phyloP scores from a whole-genome alignment of 2,797 vertebrate species.

The Merluccius polli region DNA sequence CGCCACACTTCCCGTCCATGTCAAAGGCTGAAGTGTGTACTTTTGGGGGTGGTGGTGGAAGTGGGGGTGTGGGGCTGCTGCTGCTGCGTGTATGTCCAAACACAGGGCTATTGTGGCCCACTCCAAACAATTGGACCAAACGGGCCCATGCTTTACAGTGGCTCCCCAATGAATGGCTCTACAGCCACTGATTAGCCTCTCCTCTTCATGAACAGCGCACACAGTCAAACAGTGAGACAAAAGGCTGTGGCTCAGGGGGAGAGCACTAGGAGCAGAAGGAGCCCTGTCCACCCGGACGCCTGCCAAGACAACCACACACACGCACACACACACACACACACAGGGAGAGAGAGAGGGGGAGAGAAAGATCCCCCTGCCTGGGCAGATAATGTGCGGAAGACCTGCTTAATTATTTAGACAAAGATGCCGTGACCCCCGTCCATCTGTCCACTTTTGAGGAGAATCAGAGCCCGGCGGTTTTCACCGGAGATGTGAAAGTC shows the following conservation, averaged over 20 bases:
- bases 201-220: constrained; percentile 66
- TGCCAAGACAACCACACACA: constrained; percentile 39
- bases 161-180: constrained; percentile 58
- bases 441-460: constrained; percentile 71
- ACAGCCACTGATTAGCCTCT: constrained; percentile 66
- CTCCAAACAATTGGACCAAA: constrained; percentile 58
- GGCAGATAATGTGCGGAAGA: constrained; percentile 65
- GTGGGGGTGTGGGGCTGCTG: background rate
- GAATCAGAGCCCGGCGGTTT: constrained; percentile 69
- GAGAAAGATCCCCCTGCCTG: constrained; percentile 56
- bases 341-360: constrained; percentile 8
- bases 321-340: too few species aligned
- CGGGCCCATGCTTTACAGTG: constrained; percentile 65
- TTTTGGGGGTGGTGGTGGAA: constrained; percentile 14
- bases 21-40: constrained; percentile 58
- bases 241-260: constrained; percentile 34
- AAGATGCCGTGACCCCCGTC: constrained; percentile 70
- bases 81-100: constrained; percentile 58
- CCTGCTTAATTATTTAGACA: constrained; percentile 78
- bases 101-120: constrained; percentile 57
- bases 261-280: constrained; percentile 10
- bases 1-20: constrained; percentile 56
- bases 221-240: constrained; percentile 66
- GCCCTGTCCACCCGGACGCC: constrained; percentile 47
- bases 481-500: constrained; percentile 69